phyloP scores from a whole-genome alignment of 1,140 invertebrate genomes.

The Leptopilina boulardi region DNA sequence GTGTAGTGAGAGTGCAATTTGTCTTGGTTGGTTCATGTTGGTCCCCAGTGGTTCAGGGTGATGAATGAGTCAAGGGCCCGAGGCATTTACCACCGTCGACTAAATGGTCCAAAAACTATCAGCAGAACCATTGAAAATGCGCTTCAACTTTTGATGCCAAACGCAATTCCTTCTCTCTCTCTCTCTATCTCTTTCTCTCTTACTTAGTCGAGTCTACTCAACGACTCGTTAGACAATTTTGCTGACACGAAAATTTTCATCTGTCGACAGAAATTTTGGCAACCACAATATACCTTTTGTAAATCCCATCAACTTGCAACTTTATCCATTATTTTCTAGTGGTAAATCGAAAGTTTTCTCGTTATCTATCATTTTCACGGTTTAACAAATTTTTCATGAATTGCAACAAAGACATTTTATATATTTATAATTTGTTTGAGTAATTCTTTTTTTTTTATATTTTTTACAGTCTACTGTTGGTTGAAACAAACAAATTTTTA shows the following conservation, averaged over 20 bases:
- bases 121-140: constrained; percentile 9
- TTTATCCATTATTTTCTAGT: too few relatives aligned
- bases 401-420: too few relatives aligned
- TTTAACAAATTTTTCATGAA: too few relatives aligned
- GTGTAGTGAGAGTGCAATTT: constrained; percentile 21
- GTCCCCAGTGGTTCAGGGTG: constrained; percentile 23
- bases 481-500: too few relatives aligned
- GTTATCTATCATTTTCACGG: too few relatives aligned
- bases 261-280: neutral
- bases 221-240: constrained; percentile 15
- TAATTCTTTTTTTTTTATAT: too few relatives aligned
- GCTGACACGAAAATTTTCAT: constrained; percentile 9
- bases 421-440: too few relatives aligned
- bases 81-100: constrained; percentile 19
- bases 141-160: constrained; percentile 3
- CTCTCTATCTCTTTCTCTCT: too few relatives aligned
- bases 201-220: constrained; percentile 3
- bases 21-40: constrained; percentile 29
- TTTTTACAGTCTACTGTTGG: too few relatives aligned
- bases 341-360: too few relatives aligned
- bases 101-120: constrained; percentile 32
- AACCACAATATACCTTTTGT: neutral
- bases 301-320: neutral
- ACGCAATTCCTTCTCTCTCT: constrained; percentile 21
- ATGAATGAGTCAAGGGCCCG: constrained; percentile 19